Base-by-base conservation (phyloP, 2,888 invertebrate genomes). In the Gari tellinella region DNA sequence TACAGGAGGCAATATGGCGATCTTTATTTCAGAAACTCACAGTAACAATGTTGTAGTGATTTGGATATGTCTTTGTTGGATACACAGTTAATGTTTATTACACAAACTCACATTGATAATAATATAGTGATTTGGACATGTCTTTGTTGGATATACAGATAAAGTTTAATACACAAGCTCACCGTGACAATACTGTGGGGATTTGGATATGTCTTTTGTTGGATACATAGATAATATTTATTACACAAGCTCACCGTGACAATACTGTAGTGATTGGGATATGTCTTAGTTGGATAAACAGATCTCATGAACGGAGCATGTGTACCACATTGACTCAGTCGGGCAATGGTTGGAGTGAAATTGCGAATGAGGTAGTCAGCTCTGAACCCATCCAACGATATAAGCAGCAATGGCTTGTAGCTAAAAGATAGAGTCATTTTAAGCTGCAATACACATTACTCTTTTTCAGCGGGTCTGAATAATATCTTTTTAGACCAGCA, bases 261-360 rank as follows among this genome's bases (percentile, higher is more conserved):
- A 23, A 89, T 87, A 23, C 86, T 83, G 74, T 89, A 88, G 75
- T 90, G 90, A 72, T 90, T 90, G 8, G 90, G 90, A 73, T 88
- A 90, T 38, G 90, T 90, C 67, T 84, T 81, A 8, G 89, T 83
- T 0, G 90, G 90, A 67, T 86, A 91, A 15, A 85, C 83, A n/a
- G 89, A 81, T 57, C 84, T 79, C 86, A 91, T 84, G 65, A 85
- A 86, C 0, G 85, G 80, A 0, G 89, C 72, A 19, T 76, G 80
- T 2, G 84, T 82, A 17, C 90, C 90, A 68, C 89, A 87, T 26
- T 82, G 58, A 26, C 76, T 72, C 46, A 90, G 80, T 38, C 80
- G 73, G 14, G 74, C 62, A 7, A 90, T 74, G 19, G 79, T 74
- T 23, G 89, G 89, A 1, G 88, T 87, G 31, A 85, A 69, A 17